Conservation (phyloP, 2,113 vertebrate species). For the Prochilodus magdalenae region DNA sequence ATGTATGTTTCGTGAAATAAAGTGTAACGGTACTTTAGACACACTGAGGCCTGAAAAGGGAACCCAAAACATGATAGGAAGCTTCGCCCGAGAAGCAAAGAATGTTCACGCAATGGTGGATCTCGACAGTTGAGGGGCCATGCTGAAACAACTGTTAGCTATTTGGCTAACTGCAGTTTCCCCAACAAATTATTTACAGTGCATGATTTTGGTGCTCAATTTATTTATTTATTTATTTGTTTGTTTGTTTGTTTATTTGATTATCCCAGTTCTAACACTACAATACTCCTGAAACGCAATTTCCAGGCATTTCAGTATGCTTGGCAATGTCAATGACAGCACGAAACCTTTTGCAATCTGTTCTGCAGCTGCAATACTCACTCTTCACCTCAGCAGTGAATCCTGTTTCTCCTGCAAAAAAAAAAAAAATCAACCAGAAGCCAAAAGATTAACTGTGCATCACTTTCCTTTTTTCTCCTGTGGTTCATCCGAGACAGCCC, state of each 20-base stretch:
- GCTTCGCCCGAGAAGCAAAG: no score
- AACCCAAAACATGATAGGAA: no score
- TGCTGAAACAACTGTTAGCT: not conserved
- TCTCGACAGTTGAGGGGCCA: not conserved
- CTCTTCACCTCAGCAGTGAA: constrained; percentile 44
- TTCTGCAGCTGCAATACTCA: constrained; percentile 35
- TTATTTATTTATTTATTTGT: no score
- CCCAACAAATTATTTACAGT: not conserved
- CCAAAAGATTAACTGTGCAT: not conserved
- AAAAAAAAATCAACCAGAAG: not conserved
- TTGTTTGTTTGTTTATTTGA: no score
- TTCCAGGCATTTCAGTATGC: not conserved
- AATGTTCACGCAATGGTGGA: no score
- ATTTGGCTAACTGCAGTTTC: not conserved
- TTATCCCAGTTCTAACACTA: not conserved
- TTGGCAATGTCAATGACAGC: not conserved
- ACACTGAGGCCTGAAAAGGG: no score
- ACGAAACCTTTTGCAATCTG: constrained; percentile 6
- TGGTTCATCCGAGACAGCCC: not conserved
- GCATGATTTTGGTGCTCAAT: no score
- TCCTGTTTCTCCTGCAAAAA: constrained; percentile 24
- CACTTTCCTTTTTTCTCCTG: not conserved
- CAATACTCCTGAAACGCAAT: not conserved
- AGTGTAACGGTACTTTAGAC: no score
- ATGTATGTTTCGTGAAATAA: no score